phyloP scores from a whole-genome alignment of 2,888 invertebrate genomes.

The Ditula angustiorana region DNA sequence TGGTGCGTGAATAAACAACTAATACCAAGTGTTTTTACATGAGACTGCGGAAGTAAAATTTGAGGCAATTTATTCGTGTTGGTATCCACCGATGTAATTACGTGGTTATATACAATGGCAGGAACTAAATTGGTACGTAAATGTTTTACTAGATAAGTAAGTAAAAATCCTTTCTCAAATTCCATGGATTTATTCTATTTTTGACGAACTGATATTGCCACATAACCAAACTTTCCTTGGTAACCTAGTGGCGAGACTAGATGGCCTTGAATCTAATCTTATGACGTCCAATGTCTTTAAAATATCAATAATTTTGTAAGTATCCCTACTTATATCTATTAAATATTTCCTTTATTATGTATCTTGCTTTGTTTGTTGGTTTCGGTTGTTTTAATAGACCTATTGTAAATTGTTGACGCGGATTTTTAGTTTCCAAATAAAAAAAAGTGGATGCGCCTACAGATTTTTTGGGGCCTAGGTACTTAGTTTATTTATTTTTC shows the following conservation, averaged over 20 bases:
- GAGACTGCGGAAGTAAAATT: constrained; percentile 27
- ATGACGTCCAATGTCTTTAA: constrained; percentile 79
- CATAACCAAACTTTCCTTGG: constrained; percentile 78
- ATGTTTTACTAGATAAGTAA: constrained; percentile 31
- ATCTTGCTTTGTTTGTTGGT: too few relatives aligned
- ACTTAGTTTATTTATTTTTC: too few relatives aligned
- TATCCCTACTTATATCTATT: background rate
- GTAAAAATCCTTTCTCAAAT: background rate
- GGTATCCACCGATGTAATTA: constrained; percentile 43
- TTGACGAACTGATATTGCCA: constrained; percentile 43
- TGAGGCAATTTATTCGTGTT: constrained; percentile 38
- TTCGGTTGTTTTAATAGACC: too few relatives aligned
- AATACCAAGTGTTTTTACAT: constrained; percentile 43
- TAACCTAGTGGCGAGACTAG: constrained; percentile 60
- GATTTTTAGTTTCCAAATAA: too few relatives aligned
- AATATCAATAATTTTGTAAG: constrained; percentile 49
- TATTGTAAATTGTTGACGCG: too few relatives aligned
- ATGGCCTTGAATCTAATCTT: constrained; percentile 84
- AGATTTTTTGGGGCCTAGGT: too few relatives aligned
- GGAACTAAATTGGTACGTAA: constrained; percentile 59
- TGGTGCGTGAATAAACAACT: constrained; percentile 44
- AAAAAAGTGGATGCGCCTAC: too few relatives aligned
- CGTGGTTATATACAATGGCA: constrained; percentile 50
- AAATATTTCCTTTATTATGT: too few relatives aligned
- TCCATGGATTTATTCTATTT: background rate